Evolutionary conservation across 2,797 vertebrate genomes (phyloP), one percentile per base, ranked within the genome.

Genomic region (Chelmon rostratus): DNA sequence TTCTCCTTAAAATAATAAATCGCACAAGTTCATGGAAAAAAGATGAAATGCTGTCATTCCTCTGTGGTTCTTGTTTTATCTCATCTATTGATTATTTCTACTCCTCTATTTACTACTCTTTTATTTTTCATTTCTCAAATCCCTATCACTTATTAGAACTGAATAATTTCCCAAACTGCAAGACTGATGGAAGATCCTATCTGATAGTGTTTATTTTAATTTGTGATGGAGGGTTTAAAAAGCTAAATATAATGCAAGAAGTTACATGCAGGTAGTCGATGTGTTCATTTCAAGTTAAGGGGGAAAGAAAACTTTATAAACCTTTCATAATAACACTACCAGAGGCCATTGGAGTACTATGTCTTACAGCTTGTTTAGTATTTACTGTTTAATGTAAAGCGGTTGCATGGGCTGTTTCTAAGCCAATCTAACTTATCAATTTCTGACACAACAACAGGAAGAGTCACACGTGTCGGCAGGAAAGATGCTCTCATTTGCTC

Each of bases 401-500:
- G 11, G 9, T 31, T 28, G 19, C 46, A 38, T 15, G 33, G 53
- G 16, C 56, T 47, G 5, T 66, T 73, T 73, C 25, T 53, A 25
- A 50, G 13, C 50, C 56, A 68, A 40, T 54, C 31, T 19, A 73
- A 76, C 66, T 82, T 73, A 42, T 74, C 38, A 54, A 46, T 74
- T 75, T 77, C 50, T 69, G 61, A 83, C 59, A 79, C 46, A 58
- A 63, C 52, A 47, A 58, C 46, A 75, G n/a, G 4, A 42, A 59
- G 33, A 78, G 59, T 65, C 72, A 59, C 21, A 69, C 37, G 44
- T 68, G 52, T 38, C 81, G 76, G 61, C 25, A 76, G 66, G 28
- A 49, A 66, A 79, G 58, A 69, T 61, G 42, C 19, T 21, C 44
- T 46, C 52, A 72, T 89, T 71, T 74, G 61, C 64, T 72, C 76